phyloP scores from a whole-genome alignment of 1,140 invertebrate genomes.

The Cydia pomonella region DNA sequence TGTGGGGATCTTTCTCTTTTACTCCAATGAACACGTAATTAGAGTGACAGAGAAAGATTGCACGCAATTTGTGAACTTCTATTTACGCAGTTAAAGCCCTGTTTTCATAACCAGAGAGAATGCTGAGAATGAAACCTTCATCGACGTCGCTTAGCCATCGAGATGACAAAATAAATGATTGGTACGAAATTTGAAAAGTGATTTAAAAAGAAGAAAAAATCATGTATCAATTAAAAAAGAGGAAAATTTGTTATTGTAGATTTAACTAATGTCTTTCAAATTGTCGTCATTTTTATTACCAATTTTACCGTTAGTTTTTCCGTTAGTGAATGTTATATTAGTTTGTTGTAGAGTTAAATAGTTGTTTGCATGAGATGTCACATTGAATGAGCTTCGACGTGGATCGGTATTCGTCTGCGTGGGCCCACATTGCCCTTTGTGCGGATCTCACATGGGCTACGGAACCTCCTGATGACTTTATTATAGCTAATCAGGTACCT shows the following conservation, averaged over 20 bases:
- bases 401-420: conserved; percentile 73
- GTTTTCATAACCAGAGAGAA: conserved; percentile 33
- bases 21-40: too few relatives aligned
- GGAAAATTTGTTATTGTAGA: conserved; percentile 77
- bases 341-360: conserved; percentile 71
- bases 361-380: conserved; percentile 72
- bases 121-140: conserved; percentile 34
- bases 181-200: conserved; percentile 71
- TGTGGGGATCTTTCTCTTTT: too few relatives aligned
- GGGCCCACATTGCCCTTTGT: conserved; percentile 77
- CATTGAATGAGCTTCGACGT: conserved; percentile 79
- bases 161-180: conserved; percentile 61
- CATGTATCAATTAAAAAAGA: conserved; percentile 77
- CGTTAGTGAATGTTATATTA: conserved; percentile 74
- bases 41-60: too few relatives aligned
- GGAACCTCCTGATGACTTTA: conserved; percentile 73
- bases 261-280: conserved; percentile 78
- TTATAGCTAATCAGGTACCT: conserved; percentile 72
- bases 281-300: conserved; percentile 76
- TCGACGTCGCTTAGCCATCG: conserved; percentile 58
- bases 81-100: too few relatives aligned
- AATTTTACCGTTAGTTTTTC: conserved; percentile 72
- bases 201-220: conserved; percentile 76
- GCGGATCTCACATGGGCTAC: conserved; percentile 75
- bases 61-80: too few relatives aligned